phyloP scores from a whole-genome alignment of 2,888 invertebrate species.

The Caenorhabditis doughertyi region DNA sequence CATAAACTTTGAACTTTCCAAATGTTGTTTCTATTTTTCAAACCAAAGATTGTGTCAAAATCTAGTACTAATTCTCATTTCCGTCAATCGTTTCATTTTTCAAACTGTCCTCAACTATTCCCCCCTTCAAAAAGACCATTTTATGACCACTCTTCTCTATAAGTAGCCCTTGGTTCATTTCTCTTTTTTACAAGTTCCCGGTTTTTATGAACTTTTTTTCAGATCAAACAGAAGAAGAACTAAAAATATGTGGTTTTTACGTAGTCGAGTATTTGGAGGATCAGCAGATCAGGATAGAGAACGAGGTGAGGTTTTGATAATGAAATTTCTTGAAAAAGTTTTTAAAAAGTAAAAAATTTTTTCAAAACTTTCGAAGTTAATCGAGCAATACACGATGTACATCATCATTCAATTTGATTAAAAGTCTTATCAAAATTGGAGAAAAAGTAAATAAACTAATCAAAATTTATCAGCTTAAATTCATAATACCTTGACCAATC shows the following conservation, averaged over 20 bases:
- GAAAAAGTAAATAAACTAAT: background rate
- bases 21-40: background rate
- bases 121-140: slow-evolving; percentile 3
- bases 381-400: no score
- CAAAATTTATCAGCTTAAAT: background rate
- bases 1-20: background rate
- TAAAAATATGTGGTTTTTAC: slow-evolving; percentile 44
- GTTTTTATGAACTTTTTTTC: slow-evolving; percentile 9
- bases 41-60: slow-evolving; percentile 3
- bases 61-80: slow-evolving; percentile 4
- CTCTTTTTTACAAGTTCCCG: background rate
- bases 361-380: no score
- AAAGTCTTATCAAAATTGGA: no score
- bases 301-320: background rate
- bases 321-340: background rate
- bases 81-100: no score
- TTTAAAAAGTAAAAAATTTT: no score
- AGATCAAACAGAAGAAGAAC: slow-evolving; percentile 1
- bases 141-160: background rate
- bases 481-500: background rate
- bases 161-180: background rate
- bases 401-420: no score
- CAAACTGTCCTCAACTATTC: no score
- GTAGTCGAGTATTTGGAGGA: slow-evolving; percentile 42
- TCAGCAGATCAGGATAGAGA: slow-evolving; percentile 43